Evolutionary conservation across 2,113 vertebrate genomes (phyloP).

Genomic region (Pseudorasbora parva): DNA sequence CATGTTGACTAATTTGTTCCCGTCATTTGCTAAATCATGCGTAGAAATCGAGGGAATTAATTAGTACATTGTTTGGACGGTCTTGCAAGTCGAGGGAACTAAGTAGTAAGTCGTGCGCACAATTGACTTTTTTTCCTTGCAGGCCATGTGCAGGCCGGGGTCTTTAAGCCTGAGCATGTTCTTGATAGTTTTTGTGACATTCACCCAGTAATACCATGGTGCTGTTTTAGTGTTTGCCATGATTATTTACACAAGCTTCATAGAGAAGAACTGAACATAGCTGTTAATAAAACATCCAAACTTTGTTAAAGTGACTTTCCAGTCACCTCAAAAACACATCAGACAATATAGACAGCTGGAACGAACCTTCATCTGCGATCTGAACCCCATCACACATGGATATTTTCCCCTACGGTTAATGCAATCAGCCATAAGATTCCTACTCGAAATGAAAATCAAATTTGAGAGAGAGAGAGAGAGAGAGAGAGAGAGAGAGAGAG

Average conservation of each 20-base stretch:
- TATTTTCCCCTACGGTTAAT: conserved; percentile 2
- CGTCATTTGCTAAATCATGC: no score
- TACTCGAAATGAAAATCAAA: conserved; percentile 48
- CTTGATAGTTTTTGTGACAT: no score
- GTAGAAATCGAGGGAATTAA: no score
- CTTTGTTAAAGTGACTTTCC: conserved; percentile 12
- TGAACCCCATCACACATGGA: not conserved
- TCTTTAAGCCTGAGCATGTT: no score
- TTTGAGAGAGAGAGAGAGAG: conserved; percentile 53
- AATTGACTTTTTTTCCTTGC: no score
- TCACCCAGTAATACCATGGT: no score
- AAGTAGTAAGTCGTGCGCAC: no score
- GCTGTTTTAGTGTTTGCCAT: not conserved
- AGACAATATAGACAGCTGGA: not conserved
- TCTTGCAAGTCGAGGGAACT: no score
- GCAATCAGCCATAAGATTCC: conserved; percentile 25
- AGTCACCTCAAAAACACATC: not conserved
- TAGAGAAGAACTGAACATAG: not conserved
- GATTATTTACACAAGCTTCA: not conserved
- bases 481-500: no score
- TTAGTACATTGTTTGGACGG: no score
- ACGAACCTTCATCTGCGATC: not conserved
- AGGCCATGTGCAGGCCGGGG: no score
- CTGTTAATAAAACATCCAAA: not conserved
- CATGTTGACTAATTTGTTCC: no score